phyloP scores from a whole-genome alignment of 1,140 invertebrate species.

The Solenopsis invicta region DNA sequence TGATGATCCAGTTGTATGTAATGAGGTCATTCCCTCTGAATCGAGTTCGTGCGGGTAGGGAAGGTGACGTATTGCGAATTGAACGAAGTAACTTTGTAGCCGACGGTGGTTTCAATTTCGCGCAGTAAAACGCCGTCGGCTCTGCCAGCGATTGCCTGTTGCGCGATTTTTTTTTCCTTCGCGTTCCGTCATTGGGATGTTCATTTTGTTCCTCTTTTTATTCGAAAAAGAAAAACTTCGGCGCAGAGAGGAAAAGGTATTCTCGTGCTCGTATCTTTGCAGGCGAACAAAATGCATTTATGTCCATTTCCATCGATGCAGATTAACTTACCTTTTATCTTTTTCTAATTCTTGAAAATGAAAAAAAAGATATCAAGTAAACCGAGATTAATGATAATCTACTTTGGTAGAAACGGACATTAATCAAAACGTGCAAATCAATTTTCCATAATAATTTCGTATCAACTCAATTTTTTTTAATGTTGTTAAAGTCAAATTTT shows the following conservation, averaged over 20 bases:
- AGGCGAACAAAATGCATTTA: not conserved
- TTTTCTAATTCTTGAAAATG: no score
- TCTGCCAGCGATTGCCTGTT: slow-evolving; percentile 48
- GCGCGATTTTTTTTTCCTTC: slow-evolving; percentile 37
- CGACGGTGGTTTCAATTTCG: slow-evolving; percentile 72
- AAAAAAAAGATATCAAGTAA: no score
- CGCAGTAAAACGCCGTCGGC: slow-evolving; percentile 47
- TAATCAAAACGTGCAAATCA: no score
- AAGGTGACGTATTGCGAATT: slow-evolving; percentile 68
- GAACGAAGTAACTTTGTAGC: slow-evolving; percentile 73
- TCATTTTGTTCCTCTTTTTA: slow-evolving; percentile 32
- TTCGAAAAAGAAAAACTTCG: not conserved
- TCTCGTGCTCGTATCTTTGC: not conserved
- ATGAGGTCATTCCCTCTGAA: slow-evolving; percentile 74
- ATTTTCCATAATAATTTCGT: no score
- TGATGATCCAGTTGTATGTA: slow-evolving; percentile 71
- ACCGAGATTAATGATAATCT: no score
- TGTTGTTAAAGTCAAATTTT: no score
- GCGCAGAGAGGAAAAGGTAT: not conserved
- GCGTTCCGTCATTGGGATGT: slow-evolving; percentile 33
- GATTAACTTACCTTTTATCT: no score
- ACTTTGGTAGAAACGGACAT: no score
- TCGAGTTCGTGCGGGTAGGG: slow-evolving; percentile 75
- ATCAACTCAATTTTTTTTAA: no score
- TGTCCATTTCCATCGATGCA: no score